Base-by-base conservation (phyloP, 2,797 vertebrate genomes). In the Micromesistius poutassou region DNA sequence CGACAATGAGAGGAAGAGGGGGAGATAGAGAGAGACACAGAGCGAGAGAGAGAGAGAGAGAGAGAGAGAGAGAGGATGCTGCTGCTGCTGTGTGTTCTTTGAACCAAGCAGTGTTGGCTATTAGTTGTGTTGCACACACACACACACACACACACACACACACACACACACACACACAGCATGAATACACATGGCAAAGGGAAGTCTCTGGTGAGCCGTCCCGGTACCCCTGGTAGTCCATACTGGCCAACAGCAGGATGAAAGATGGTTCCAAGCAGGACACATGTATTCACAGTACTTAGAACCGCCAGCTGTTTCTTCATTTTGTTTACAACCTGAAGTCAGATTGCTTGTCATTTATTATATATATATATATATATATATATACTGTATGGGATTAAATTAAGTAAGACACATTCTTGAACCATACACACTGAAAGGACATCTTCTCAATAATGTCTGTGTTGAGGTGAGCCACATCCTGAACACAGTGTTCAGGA, bases 11-110 rank as follows among this genome's bases (percentile, higher is more conserved):
- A 19, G 46, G 22, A 19, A 55, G 46, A 19, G 16, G 22, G 46
- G 76, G 62, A 79, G 7, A 13, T 42, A 55, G 38, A 84, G 70
- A 83, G 70, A 31, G 71, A 77, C 71, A 73, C 80, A 80, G 55
- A 25, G 79, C 75, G 33, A 33, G 35, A 72, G 70, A 70, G 30
- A 30, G 68, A 70, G 25, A 70, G 68, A 30, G n/a, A 72, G 4
- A 33, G 71, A 72, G 70, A 22, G 46, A 72, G n/a, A 72, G 13
- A 72, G 30, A 19, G 30, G 38, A 16, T 71, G 35, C 33, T 33
- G 30, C 70, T 42, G 72, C 74, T 74, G 73, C 14, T 36, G 70
- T 55, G 35, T 13, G 31, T 66, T 46, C 68, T 71, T 14, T 71
- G 13, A 71, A 6, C 30, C 30, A 71, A 71, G 70, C 16, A 71